phyloP scores from a whole-genome alignment of 1,140 invertebrate genomes.

The Papilio dardanus region DNA sequence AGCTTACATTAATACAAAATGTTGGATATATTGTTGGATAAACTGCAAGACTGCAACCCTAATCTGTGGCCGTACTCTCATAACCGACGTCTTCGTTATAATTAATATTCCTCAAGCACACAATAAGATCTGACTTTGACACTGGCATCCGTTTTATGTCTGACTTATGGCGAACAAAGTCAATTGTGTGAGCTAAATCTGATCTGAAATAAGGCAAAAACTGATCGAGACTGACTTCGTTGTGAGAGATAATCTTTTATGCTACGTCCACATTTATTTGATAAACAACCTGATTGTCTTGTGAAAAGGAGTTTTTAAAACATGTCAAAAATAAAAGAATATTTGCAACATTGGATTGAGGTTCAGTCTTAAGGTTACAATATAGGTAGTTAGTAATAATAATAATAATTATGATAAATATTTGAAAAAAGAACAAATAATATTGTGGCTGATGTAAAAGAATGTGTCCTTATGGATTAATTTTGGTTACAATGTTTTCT shows the following conservation, averaged over 20 bases:
- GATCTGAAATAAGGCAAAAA: constrained; percentile 54
- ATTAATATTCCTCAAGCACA: constrained; percentile 62
- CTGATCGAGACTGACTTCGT: constrained; percentile 33
- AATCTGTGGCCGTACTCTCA: constrained; percentile 21
- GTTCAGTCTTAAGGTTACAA: neutral
- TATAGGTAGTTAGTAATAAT: too few species aligned
- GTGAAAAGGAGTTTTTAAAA: constrained; percentile 20
- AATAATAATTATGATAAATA: too few species aligned
- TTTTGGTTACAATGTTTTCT: neutral
- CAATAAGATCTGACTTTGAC: constrained; percentile 58
- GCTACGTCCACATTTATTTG: constrained; percentile 20
- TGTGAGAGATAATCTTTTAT: constrained; percentile 33
- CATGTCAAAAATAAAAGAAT: constrained; percentile 6
- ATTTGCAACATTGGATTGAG: neutral
- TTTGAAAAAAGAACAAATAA: too few species aligned
- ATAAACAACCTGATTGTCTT: constrained; percentile 26
- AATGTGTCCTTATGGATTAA: too few species aligned
- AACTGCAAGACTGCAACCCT: neutral
- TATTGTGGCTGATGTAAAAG: too few species aligned
- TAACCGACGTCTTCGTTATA: constrained; percentile 56
- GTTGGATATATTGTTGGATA: too few species aligned
- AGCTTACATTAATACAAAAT: neutral
- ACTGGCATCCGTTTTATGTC: constrained; percentile 72
- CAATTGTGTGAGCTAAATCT: constrained; percentile 75
- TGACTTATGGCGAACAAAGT: constrained; percentile 68